Evolutionary conservation across 2,797 vertebrate species (phyloP), one percentile per base, ranked within the genome.

Genomic region (Podargus strigoides): DNA sequence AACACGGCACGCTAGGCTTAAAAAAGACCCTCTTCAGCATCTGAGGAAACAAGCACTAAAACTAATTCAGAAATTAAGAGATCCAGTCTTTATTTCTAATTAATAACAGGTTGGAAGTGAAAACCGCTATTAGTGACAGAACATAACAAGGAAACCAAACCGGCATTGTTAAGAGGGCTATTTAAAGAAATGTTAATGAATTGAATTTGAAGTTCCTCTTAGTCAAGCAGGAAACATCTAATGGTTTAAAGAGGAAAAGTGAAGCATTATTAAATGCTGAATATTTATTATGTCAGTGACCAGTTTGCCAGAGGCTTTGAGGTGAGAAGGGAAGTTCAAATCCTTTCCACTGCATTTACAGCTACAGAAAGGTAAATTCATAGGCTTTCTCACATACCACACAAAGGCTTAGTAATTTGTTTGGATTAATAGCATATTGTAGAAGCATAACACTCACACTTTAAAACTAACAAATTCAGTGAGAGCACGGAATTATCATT

Each of bases 151-250:
- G 91, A 96, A 96, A 96, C 62, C 73, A 96, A 97, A 87, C 91
- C 47, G 14, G 87, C 81, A 88, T 93, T 97, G 93, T 97, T 96
- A 95, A 95, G 87, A 98, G 94, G 91, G 92, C 97, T 97, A 96
- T 97, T 98, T 96, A 97, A 98, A 97, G 96, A 97, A 97, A 97
- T 96, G 96, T 94, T 97, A 97, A 98, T 97, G 97, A 97, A 96
- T 88, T 95, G 95, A 93, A 97, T 96, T 83, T 95, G 87, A 97
- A 97, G 95, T 96, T 97, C 94, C 94, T 97, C 93, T 20, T 95
- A 96, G 95, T 94, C 96, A 97, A 97, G 97, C 95, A 97, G 90
- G 97, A 97, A 97, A 97, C 96, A 97, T 96, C 96, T 95, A 97
- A 97, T 97, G 96, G 95, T 89, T 97, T 91, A 92, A 96, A 97